Base-by-base conservation (phyloP, 2,113 vertebrate genomes). In the Alethe diademata region DNA sequence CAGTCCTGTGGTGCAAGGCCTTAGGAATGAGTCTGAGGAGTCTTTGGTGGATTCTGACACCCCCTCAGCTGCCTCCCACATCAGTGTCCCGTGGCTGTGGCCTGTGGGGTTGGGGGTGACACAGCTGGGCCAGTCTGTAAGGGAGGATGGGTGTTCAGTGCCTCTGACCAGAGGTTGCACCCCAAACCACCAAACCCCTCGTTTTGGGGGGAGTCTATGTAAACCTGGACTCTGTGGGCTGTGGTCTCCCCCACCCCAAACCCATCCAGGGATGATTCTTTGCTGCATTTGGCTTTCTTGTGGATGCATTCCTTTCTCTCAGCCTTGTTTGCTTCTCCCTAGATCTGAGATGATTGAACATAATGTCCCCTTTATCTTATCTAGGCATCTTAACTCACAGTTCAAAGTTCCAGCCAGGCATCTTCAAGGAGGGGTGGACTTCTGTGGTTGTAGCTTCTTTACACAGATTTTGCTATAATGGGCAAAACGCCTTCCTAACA, bases 121-220 rank as follows among this genome's bases (percentile, higher is more conserved):
- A 11, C 26, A 36, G 33, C 47, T 62, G 47, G 26, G 47, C 33
- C 8, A 2, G 40, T 47, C 33, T 64, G n/a, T 73, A 28, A 56
- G 48, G 50, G 28, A 56, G 58, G 19, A 23, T 38, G 48, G 40
- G 6, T 56, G 28, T 47, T 47, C 58, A 64, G 14, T 54, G 40
- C 40, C 28, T 56, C 48, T 84, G 58, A 64, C 22, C n/a, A 54
- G 48, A 73, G 48, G 28, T 53, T 28, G 28, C 19, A 40, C 28
- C 12, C 9, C 2, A 18, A 84, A 64, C 58, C 1, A 1, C n/a
- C 50, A 28, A 12, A 33, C 26, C 25, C 0, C 13, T 50, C 1
- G 0, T 11, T 19, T 51, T n/a, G 29, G 4, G n/a, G 15, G 47
- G 9, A 54, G 15, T 40, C 50, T 81, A 9, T 80, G 23, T 23